A percentile compares a stretch with the other conserved stretches of the same genome.
Conservation (phyloP, 1,140 invertebrate species). For the Euura lappo region DNA sequence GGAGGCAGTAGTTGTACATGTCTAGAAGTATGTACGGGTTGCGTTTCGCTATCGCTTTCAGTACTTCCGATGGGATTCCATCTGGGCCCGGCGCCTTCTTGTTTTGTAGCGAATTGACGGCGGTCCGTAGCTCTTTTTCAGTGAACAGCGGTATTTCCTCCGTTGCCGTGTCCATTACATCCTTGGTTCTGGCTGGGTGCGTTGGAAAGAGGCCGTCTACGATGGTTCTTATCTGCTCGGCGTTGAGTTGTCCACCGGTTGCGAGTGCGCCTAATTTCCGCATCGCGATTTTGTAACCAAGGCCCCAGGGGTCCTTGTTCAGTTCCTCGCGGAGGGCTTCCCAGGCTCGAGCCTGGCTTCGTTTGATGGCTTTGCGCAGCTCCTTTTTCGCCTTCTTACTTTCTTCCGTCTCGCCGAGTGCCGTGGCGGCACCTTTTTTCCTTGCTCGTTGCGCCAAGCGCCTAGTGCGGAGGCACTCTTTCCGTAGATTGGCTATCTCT, state of each 20-base stretch:
- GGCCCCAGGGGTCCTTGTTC: slow-evolving; percentile 40
- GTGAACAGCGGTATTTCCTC: too few relatives aligned
- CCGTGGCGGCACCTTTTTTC: slow-evolving; percentile 2
- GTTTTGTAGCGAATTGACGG: slow-evolving; percentile 7
- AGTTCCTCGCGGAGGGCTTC: slow-evolving; percentile 29
- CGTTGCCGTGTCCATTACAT: neutral
- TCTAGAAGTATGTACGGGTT: neutral
- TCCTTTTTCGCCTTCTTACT: slow-evolving; percentile 1
- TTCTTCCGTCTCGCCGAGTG: neutral
- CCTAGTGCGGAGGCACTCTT: neutral
- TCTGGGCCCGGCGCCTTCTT: slow-evolving; percentile 23
- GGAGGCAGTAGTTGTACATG: slow-evolving; percentile 20
- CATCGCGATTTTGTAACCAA: slow-evolving; percentile 34
- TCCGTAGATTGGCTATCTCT: slow-evolving; percentile 18
- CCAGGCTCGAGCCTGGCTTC: slow-evolving; percentile 21
- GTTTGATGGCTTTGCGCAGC: slow-evolving; percentile 21
- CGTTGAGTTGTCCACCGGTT: slow-evolving; percentile 27
- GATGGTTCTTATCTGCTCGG: slow-evolving; percentile 20
- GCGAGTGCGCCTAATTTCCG: slow-evolving; percentile 20
- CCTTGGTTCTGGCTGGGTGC: too few relatives aligned
- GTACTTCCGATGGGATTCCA: slow-evolving; percentile 10
- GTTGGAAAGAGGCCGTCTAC: slow-evolving; percentile 30
- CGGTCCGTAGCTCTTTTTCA: slow-evolving; percentile 9
- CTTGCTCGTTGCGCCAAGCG: slow-evolving; percentile 17
- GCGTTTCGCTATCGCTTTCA: neutral